phyloP scores from a whole-genome alignment of 2,797 vertebrate species.

The Syndactyla subalaris region DNA sequence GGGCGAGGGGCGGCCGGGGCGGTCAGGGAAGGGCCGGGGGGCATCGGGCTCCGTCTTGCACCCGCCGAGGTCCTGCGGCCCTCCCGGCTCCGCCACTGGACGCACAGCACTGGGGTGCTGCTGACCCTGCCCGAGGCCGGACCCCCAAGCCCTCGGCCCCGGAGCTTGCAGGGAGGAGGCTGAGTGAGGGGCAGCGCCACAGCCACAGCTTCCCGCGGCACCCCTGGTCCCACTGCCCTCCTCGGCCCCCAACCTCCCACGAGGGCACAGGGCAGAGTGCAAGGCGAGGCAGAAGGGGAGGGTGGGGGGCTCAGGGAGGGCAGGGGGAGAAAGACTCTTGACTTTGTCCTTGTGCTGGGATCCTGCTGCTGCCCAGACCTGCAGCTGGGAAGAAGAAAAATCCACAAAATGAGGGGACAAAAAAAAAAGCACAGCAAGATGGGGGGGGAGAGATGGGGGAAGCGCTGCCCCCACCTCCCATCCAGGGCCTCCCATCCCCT shows the following conservation, averaged over 20 bases:
- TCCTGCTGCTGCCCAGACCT: not conserved
- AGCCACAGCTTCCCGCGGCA: too few species aligned
- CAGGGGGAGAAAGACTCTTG: not conserved
- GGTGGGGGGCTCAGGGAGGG: too few species aligned
- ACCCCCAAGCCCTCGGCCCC: not conserved
- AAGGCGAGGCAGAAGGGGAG: not conserved
- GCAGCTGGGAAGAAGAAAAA: not conserved
- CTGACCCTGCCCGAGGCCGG: too few species aligned
- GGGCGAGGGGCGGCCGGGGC: too few species aligned
- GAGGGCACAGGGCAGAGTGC: not conserved
- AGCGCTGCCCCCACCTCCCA: accelerated
- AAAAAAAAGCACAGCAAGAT: not conserved
- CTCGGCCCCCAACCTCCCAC: too few species aligned
- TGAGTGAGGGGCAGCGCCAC: too few species aligned
- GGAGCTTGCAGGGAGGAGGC: too few species aligned
- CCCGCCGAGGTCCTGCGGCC: too few species aligned
- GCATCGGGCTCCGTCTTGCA: too few species aligned
- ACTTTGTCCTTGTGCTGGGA: not conserved
- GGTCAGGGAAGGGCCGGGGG: not conserved
- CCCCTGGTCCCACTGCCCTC: not conserved
- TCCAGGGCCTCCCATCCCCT: not conserved
- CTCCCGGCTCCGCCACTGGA: too few species aligned
- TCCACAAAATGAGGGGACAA: not conserved
- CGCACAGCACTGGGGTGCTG: too few species aligned
- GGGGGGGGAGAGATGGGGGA: too few species aligned